Percentiles rank a stretch among this genome's conserved stretches.
Evolutionary conservation across 2,888 invertebrate genomes (phyloP).

Genomic region (Acheta domesticus): DNA sequence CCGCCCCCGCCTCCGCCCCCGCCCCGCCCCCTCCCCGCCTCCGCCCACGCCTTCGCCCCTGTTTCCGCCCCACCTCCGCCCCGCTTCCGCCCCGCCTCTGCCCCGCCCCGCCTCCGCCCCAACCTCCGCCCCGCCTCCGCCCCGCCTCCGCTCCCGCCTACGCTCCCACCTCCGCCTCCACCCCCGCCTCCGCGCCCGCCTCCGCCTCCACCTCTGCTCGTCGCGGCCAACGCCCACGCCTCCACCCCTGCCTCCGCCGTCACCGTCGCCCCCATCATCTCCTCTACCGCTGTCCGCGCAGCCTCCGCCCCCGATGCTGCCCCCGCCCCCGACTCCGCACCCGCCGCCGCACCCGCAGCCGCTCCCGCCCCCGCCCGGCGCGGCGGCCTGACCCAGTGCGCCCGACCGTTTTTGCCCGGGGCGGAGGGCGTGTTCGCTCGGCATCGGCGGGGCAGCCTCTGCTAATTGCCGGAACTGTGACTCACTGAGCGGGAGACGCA

Average conservation of each 20-base stretch:
- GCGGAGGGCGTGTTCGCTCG: too few relatives aligned
- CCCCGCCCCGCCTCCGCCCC: not conserved
- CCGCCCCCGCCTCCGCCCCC: not conserved
- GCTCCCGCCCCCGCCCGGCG: too few relatives aligned
- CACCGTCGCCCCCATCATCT: not conserved
- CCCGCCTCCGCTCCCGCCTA: too few relatives aligned
- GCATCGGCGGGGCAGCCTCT: not conserved
- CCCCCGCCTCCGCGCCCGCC: too few relatives aligned
- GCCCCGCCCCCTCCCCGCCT: not conserved
- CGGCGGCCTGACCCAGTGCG: too few relatives aligned
- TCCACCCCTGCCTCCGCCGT: not conserved
- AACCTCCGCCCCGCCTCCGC: too few relatives aligned
- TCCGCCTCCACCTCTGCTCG: not conserved
- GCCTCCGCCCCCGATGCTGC: not conserved
- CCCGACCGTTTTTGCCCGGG: too few relatives aligned
- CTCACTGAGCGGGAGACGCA: not conserved
- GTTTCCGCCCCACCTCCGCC: not conserved
- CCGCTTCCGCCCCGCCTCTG: not conserved
- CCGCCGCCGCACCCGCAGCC: too few relatives aligned
- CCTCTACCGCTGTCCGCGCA: not conserved
- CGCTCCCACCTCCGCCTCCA: too few relatives aligned
- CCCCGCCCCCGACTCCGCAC: not conserved
- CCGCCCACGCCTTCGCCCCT: not conserved
- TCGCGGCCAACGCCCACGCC: too few relatives aligned
- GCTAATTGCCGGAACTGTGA: slow-evolving; percentile 9